phyloP scores from a whole-genome alignment of 2,888 invertebrate genomes.

The Brachyopa scutellaris region DNA sequence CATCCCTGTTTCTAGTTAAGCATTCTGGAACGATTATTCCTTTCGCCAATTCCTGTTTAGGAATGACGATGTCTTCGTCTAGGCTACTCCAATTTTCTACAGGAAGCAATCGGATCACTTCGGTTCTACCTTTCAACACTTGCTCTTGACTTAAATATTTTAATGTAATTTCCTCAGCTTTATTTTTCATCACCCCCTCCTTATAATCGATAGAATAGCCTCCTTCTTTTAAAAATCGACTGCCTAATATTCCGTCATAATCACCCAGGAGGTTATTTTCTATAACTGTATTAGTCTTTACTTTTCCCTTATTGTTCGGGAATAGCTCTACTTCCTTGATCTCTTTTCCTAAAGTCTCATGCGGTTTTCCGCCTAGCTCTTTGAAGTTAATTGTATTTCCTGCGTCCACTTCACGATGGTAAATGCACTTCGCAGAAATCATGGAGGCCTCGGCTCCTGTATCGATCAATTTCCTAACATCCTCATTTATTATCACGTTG shows the following conservation, averaged over 20 bases:
- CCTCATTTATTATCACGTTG: not conserved
- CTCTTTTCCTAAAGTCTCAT: constrained; percentile 21
- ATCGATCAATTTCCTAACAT: constrained; percentile 8
- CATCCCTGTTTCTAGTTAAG: constrained; percentile 9
- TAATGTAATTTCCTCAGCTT: constrained; percentile 12
- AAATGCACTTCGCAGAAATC: no score
- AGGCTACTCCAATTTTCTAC: not conserved
- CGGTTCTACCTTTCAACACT: not conserved
- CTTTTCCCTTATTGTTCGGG: constrained; percentile 17
- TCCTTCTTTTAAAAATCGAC: constrained; percentile 31
- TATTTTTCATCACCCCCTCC: constrained; percentile 11
- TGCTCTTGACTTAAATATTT: constrained; percentile 29
- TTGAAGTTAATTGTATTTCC: constrained; percentile 15
- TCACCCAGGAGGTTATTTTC: constrained; percentile 11
- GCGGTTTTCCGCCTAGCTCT: constrained; percentile 3
- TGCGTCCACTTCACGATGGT: no score
- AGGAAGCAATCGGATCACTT: constrained; percentile 6
- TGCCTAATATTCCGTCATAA: constrained; percentile 11
- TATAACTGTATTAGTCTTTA: constrained; percentile 7
- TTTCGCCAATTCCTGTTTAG: not conserved
- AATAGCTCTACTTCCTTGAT: constrained; percentile 12
- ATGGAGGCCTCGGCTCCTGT: constrained; percentile 19
- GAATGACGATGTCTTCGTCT: not conserved
- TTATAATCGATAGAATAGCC: constrained; percentile 33
- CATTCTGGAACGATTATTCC: constrained; percentile 6